Percentiles rank a stretch among this genome's conserved stretches.
These are phyloP conservation scores for Poecilus cupreus DNA, from an alignment of 2,888 invertebrate genomes.

Conservation along the genomic window DNA sequence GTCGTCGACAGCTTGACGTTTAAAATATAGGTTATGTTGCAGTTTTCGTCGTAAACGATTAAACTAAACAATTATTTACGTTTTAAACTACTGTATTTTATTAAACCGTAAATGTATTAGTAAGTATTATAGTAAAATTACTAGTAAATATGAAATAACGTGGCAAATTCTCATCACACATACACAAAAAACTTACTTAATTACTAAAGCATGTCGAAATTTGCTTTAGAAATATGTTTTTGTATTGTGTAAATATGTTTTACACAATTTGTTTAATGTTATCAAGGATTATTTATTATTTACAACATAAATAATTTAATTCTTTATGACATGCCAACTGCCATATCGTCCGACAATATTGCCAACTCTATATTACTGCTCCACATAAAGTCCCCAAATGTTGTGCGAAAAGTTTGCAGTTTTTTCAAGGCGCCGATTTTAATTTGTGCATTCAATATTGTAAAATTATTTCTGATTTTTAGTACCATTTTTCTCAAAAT, in stretches of 20 bases:
- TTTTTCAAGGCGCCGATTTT: too few species aligned
- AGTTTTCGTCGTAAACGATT: neutral
- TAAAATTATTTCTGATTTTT: too few species aligned
- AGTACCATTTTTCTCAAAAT: too few species aligned
- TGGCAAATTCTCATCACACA: neutral
- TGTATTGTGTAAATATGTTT: neutral
- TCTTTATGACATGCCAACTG: constrained; percentile 3
- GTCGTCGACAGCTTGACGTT: neutral
- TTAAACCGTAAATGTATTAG: neutral
- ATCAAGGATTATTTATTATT: constrained; percentile 11
- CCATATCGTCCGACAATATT: neutral
- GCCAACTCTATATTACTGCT: constrained; percentile 20
- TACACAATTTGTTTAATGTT: constrained; percentile 19
- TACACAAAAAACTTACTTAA: neutral
- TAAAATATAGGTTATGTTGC: neutral
- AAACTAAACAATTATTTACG: neutral
- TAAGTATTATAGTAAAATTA: neutral
- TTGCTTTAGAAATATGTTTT: neutral
- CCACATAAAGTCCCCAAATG: too few species aligned
- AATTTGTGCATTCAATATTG: too few species aligned
- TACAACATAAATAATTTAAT: neutral
- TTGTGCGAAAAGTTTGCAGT: too few species aligned
- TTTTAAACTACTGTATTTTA: neutral
- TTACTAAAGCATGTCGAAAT: constrained; percentile 37
- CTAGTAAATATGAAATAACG: neutral